These are phyloP conservation scores for Castor canadensis DNA, from an alignment of 2,113 vertebrate genomes.

Conservation along the genomic window DNA sequence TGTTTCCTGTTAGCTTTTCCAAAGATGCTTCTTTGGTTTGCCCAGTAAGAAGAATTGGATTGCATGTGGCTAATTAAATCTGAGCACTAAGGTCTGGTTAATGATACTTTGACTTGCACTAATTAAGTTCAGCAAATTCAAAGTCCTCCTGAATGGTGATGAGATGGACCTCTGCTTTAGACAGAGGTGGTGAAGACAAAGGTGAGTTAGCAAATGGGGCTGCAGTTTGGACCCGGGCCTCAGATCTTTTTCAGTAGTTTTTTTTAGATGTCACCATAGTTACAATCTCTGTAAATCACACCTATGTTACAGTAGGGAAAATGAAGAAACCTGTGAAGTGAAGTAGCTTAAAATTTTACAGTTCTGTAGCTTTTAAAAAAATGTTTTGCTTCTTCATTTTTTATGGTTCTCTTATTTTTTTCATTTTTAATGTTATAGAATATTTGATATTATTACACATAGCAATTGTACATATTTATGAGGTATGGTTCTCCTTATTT, in stretches of 20 bases:
- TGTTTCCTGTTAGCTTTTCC: not conserved
- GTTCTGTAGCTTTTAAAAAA: not conserved
- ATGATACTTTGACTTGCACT: conserved; percentile 34
- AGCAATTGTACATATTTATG: not conserved
- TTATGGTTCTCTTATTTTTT: not conserved
- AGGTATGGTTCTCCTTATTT: not conserved
- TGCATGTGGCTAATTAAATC: conserved; percentile 49
- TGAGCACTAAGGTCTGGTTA: not conserved
- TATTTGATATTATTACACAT: not conserved
- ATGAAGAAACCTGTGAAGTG: not conserved
- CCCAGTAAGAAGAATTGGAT: not conserved
- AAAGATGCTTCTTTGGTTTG: not conserved
- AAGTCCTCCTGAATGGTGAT: not conserved
- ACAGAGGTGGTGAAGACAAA: not conserved
- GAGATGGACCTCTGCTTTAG: conserved; percentile 7
- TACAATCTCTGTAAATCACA: conserved; percentile 11
- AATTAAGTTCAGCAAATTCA: conserved; percentile 50
- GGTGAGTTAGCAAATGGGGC: not conserved
- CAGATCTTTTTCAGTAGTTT: not conserved
- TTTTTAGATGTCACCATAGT: conserved; percentile 39
- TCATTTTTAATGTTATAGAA: not conserved
- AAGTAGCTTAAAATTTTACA: not conserved
- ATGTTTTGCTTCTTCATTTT: not conserved
- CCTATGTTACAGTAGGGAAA: not conserved
- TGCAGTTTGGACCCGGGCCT: not conserved